Evolutionary conservation across 2,113 vertebrate genomes (phyloP), one percentile per base, ranked within the genome.

Genomic region (Myiopsitta monachus): DNA sequence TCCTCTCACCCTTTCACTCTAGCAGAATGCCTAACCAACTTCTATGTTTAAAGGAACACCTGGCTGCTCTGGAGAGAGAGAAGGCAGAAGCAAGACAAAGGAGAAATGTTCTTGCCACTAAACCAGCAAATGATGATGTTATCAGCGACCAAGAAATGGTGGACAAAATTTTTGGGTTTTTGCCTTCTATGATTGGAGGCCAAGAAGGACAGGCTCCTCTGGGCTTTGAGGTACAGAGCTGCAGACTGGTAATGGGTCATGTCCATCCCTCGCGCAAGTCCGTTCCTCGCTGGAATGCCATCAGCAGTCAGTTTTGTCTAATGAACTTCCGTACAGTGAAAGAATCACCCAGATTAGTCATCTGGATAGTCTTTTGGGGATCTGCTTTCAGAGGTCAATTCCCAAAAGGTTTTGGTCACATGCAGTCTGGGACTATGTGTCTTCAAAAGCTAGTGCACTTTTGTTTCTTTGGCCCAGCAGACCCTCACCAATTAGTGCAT

Each of bases 111-210:
- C 63, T 97, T 70, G 95, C 91, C 39, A 88, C 94, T 85, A 98
- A 98, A 88, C 97, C 97, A 80, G 92, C 97, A 36, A 97, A 98
- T 89, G 92, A 96, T 0, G 97, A 98, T 26, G 55, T 96, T 36
- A 79, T 98, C 88, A 98, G 96, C 0, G 99, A 99, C 67, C 98
- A 99, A 23, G 98, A 99, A 95, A 98, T 99, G 98, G 98, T 99
- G 92, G 99, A 99, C 92, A 97, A 95, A 92, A 98, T 99, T 90
- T 99, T 99, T 59, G 98, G 98, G 16, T 99, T 99, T 96, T 98
- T 99, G 85, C 99, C 99, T 28, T 66, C 75, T 30, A 73, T 98
- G 83, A 98, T 98, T 0, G 98, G 98, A 70, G 98, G 98, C 13
- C 98, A 98, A 93, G 98, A 99, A 87, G 98, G 98, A 24, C 98